Conservation (phyloP, 2,888 invertebrate species). For the Lasioglossum malachurum region DNA sequence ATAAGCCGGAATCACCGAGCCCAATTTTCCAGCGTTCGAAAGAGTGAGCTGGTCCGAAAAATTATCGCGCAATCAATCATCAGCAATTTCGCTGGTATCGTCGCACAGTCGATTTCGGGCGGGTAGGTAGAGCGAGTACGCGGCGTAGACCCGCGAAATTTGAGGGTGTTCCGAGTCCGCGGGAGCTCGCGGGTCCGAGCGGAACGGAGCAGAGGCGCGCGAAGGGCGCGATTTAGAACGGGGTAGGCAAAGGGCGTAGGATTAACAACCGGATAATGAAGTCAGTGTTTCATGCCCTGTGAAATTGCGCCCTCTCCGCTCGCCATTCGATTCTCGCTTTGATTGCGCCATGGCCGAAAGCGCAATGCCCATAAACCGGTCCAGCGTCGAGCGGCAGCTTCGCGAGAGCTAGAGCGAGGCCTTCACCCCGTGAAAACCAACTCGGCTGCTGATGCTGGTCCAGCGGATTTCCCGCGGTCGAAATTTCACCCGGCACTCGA, state of each 20-base stretch:
- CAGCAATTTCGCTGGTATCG: slow-evolving; percentile 3
- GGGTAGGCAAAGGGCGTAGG: slow-evolving; percentile 64
- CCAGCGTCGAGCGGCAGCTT: slow-evolving; percentile 62
- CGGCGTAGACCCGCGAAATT: slow-evolving; percentile 3
- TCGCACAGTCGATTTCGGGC: not conserved
- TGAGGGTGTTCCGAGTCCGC: slow-evolving; percentile 18
- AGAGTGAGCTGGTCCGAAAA: slow-evolving; percentile 11
- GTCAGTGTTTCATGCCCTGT: slow-evolving; percentile 85
- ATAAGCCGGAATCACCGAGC: not conserved
- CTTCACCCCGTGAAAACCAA: slow-evolving; percentile 21
- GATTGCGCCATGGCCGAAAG: slow-evolving; percentile 80
- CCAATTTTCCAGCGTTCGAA: not conserved
- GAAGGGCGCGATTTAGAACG: slow-evolving; percentile 14
- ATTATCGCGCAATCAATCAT: slow-evolving; percentile 29
- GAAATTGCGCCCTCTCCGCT: slow-evolving; percentile 81
- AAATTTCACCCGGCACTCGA: slow-evolving; percentile 54
- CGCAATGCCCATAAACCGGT: slow-evolving; percentile 78
- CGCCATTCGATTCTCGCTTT: slow-evolving; percentile 82
- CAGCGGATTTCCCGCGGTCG: slow-evolving; percentile 63
- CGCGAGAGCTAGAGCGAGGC: slow-evolving; percentile 36
- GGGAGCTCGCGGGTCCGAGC: slow-evolving; percentile 16
- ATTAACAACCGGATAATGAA: slow-evolving; percentile 85
- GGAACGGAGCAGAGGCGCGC: not conserved
- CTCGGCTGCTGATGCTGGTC: not conserved
- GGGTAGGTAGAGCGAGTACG: not conserved